Evolutionary conservation across 2,797 vertebrate genomes (phyloP), one percentile per base, ranked within the genome.

Genomic region (Selene dorsalis): DNA sequence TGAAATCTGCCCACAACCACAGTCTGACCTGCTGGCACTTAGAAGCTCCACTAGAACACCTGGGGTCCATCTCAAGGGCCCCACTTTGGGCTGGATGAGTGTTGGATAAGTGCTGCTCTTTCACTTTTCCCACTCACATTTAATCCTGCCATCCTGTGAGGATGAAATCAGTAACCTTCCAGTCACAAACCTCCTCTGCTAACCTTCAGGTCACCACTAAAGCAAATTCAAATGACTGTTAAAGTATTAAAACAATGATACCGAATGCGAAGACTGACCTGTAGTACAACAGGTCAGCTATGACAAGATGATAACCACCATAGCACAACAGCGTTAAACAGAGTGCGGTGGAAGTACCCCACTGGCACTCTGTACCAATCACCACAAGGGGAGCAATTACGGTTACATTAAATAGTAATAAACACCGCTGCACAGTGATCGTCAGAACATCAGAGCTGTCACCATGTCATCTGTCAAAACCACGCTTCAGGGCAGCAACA

Each of bases 341-440:
- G 83, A 85, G 80, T 73, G 79, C 65, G 73, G 65, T 80, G 75
- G 84, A 91, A 87, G 67, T 81, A 86, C 75, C 72, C 74, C 82
- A 84, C 56, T 26, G 77, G 84, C 87, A 84, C 82, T 87, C 83
- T 70, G 88, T 79, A 88, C 89, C 89, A 88, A 88, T 93, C 90
- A 89, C 86, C 87, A 93, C 84, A 87, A 88, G 83, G 88, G 84
- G 88, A 90, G 82, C 91, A 89, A 93, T 95, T 94, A 93, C 85
- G 35, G 62, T 77, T 77, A 70, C 90, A 94, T 94, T 94, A 94
- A 94, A 93, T 81, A 90, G 90, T 92, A 92, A 94, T 94, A 91
- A 94, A 94, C 88, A 89, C 87, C 71, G 83, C 79, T 77, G 86
- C 85, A 81, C 84, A 56, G 85, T 76, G 88, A 93, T 92, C 84